These are phyloP conservation scores for Varecia variegata DNA, from an alignment of 2,797 vertebrate species.

Conservation along the genomic window DNA sequence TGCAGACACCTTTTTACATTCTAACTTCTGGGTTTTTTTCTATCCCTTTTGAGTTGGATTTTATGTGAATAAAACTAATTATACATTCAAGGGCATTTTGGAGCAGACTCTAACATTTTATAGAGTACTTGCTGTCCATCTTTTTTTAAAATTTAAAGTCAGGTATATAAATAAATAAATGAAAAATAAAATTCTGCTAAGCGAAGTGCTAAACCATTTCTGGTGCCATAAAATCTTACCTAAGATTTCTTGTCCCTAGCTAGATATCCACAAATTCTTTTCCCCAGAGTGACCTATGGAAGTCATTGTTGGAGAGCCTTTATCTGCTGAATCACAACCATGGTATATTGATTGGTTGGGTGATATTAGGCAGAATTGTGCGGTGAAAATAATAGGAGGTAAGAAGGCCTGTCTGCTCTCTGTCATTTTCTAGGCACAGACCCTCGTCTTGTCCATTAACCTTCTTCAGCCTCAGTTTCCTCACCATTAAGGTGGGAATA, in stretches of 20 bases:
- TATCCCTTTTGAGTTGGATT: not conserved
- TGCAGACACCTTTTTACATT: not conserved
- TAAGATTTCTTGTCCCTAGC: not conserved
- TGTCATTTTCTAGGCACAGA: not conserved
- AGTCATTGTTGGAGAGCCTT: not conserved
- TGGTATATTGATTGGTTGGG: not conserved
- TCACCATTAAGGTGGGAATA: not conserved
- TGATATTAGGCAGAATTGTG: not conserved
- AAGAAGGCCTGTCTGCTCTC: not conserved
- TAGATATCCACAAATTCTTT: not conserved
- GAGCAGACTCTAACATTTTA: not conserved
- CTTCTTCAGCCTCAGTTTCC: not conserved
- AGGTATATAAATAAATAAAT: not conserved
- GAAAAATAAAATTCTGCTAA: not conserved
- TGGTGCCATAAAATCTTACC: not conserved
- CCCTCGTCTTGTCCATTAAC: not conserved
- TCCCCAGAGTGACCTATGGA: not conserved
- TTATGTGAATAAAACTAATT: not conserved
- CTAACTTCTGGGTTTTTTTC: not conserved
- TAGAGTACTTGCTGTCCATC: not conserved
- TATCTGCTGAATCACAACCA: not conserved
- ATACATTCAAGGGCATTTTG: not conserved
- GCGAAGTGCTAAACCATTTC: not conserved
- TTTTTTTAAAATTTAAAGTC: not conserved
- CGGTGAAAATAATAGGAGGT: not conserved